phyloP scores from a whole-genome alignment of 2,113 vertebrate genomes.

The Neogale vison region DNA sequence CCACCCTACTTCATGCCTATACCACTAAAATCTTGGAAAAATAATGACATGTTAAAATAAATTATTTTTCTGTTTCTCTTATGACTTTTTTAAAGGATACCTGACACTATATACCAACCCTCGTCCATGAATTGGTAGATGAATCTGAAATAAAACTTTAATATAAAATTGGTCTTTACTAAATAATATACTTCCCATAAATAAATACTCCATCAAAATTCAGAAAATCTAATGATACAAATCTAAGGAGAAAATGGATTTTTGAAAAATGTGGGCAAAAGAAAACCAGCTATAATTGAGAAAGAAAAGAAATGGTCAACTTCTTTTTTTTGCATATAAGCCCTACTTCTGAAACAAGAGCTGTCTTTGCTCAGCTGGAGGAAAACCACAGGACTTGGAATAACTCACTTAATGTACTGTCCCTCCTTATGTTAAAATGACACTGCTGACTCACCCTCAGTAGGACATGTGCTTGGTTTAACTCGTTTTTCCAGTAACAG shows the following conservation, averaged over 20 bases:
- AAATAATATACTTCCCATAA: background rate
- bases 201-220: constrained; percentile 23
- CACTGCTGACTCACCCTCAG: constrained; percentile 68
- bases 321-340: constrained; percentile 49
- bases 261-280: constrained; percentile 14
- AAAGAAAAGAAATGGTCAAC: constrained; percentile 48
- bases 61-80: background rate
- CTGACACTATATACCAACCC: background rate
- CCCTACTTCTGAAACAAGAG: constrained; percentile 59
- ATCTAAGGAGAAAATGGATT: constrained; percentile 34
- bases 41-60: background rate
- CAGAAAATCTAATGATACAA: constrained; percentile 38
- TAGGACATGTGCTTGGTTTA: constrained; percentile 53
- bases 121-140: background rate
- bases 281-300: background rate
- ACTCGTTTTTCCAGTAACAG: constrained; percentile 74
- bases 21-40: background rate
- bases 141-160: constrained; percentile 38
- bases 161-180: background rate
- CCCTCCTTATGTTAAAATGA: constrained; percentile 55
- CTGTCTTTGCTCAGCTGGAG: constrained; percentile 77
- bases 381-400: constrained; percentile 70
- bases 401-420: constrained; percentile 43
- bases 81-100: background rate
- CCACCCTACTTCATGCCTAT: background rate